phyloP scores from a whole-genome alignment of 2,113 vertebrate genomes.

The Zosterops japonicus region DNA sequence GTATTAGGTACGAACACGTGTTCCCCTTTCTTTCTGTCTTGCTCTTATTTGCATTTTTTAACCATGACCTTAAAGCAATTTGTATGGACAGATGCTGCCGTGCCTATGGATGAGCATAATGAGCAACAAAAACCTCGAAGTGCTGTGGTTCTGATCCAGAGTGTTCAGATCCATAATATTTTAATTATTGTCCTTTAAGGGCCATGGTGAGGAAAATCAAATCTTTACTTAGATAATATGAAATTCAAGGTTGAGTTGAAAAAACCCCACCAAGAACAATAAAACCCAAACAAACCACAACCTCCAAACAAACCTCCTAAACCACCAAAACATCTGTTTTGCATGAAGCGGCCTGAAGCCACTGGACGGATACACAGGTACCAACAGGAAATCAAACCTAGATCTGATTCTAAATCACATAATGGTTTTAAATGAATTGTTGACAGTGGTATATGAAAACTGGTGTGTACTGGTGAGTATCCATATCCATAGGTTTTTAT shows the following conservation, averaged over 20 bases:
- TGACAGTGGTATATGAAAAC: not conserved
- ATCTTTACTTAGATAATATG: not conserved
- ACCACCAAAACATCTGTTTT: not conserved
- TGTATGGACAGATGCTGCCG: not conserved
- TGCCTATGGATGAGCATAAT: not conserved
- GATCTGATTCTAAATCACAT: not conserved
- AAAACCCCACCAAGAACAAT: not conserved
- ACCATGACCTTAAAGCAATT: not conserved
- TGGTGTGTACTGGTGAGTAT: not conserved
- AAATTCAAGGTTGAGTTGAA: not conserved
- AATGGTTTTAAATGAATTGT: not conserved
- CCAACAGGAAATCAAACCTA: not conserved
- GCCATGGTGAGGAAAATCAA: not conserved
- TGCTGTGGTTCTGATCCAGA: not conserved
- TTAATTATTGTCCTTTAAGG: not conserved
- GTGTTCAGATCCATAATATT: not conserved
- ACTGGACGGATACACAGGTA: too few relatives aligned
- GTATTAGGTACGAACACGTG: not conserved
- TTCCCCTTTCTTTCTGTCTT: not conserved
- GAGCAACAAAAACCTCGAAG: not conserved
- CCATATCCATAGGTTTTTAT: not conserved
- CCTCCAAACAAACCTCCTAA: not conserved
- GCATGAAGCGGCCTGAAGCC: not conserved
- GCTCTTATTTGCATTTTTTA: not conserved
- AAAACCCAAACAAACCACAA: fast-evolving